Conservation (phyloP, 2,797 vertebrate genomes). For the Lepus townsendii region DNA sequence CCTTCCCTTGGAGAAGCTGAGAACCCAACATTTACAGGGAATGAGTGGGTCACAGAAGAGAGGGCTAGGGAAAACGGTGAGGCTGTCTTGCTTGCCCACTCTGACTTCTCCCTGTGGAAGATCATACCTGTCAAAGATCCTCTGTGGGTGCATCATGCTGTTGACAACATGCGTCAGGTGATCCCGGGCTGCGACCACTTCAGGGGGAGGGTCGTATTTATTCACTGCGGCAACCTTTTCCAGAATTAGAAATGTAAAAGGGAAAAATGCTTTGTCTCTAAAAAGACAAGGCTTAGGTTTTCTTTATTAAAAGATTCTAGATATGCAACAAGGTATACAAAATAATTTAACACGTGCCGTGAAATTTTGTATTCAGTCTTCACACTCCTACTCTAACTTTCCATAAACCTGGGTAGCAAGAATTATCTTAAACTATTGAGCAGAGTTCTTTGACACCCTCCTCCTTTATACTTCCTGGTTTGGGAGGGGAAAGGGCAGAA, state of each 20-base stretch:
- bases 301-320: slow-evolving; percentile 6
- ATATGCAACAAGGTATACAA: not conserved
- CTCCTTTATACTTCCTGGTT: not conserved
- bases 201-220: slow-evolving; percentile 93
- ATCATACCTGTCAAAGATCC: slow-evolving; percentile 93
- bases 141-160: slow-evolving; percentile 93
- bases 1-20: not conserved
- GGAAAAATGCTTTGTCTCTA: not conserved
- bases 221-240: slow-evolving; percentile 94
- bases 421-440: slow-evolving; percentile 13
- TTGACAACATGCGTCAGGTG: slow-evolving; percentile 93
- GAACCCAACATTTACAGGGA: not conserved
- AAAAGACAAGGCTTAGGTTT: not conserved
- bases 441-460: not conserved
- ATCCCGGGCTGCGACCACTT: slow-evolving; percentile 93
- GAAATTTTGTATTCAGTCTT: not conserved
- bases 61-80: not conserved
- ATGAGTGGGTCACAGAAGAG: fast-evolving
- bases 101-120: not conserved
- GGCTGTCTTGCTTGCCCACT: not conserved
- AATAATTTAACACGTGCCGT: not conserved
- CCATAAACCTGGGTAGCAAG: not conserved
- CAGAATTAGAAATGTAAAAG: slow-evolving; percentile 58
- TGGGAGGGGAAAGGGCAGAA: not conserved
- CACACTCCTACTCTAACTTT: not conserved